phyloP scores from a whole-genome alignment of 2,797 vertebrate species.

The Ceyx erithaca region DNA sequence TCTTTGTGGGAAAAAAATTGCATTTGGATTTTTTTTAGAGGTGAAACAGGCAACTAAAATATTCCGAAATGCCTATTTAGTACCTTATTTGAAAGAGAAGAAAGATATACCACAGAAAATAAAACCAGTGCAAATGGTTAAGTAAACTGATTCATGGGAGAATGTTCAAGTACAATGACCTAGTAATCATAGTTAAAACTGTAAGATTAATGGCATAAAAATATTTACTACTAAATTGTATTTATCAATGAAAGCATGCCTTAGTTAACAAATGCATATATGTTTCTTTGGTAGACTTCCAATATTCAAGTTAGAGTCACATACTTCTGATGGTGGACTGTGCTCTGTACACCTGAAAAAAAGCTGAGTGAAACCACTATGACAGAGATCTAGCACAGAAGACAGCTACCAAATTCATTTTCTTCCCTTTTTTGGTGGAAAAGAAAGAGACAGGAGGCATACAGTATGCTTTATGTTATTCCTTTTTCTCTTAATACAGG shows the following conservation, averaged over 20 bases:
- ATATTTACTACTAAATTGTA: background rate
- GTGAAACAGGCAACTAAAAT: constrained; percentile 4
- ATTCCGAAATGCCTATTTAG: constrained; percentile 13
- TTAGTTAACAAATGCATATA: background rate
- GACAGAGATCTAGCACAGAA: background rate
- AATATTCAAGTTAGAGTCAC: background rate
- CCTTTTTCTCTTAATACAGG: background rate
- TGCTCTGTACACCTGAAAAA: background rate
- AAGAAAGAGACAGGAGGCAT: background rate
- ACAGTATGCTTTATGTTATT: background rate
- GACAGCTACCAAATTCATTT: background rate
- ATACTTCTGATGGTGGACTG: background rate
- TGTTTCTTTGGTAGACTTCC: background rate
- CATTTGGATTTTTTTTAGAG: constrained; percentile 3
- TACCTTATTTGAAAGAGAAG: constrained; percentile 20
- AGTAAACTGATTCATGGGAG: background rate
- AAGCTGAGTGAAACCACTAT: background rate
- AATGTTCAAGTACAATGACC: background rate
- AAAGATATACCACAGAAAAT: background rate
- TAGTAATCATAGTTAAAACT: background rate
- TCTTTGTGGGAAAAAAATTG: constrained; percentile 52
- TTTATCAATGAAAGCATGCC: background rate
- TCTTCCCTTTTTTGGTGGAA: background rate
- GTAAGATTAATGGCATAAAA: background rate
- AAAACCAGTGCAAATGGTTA: constrained; percentile 26